Conservation (phyloP, 2,113 vertebrate genomes). For the Microtus montanus region DNA sequence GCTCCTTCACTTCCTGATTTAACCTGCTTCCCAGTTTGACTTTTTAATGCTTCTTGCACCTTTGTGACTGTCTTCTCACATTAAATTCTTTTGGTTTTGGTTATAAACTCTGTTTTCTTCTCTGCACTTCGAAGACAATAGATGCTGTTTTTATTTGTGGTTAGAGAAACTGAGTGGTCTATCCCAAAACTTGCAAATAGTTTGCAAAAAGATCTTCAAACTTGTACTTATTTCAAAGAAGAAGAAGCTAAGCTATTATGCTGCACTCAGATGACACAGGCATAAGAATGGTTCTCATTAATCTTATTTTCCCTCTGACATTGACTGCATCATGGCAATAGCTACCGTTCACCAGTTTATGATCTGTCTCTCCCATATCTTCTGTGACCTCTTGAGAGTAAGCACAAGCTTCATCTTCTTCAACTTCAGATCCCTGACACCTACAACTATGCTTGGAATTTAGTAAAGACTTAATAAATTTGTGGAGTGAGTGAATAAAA, state of each 20-base stretch:
- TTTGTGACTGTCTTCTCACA: neutral
- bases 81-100: neutral
- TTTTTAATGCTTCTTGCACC: neutral
- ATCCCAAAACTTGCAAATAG: neutral
- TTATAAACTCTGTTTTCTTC: neutral
- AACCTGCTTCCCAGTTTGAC: neutral
- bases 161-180: neutral
- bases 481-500: neutral
- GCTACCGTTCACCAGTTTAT: too few relatives aligned
- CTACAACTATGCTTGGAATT: neutral
- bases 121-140: neutral
- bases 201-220: neutral
- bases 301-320: neutral
- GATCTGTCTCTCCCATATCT: neutral
- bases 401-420: too few relatives aligned
- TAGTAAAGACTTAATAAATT: neutral
- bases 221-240: neutral
- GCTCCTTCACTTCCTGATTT: neutral
- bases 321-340: neutral
- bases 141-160: neutral
- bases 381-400: neutral
- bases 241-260: neutral
- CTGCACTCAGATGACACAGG: neutral
- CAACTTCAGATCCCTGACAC: neutral
- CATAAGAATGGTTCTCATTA: neutral